phyloP scores from a whole-genome alignment of 2,888 invertebrate genomes.

The Melinaea menophilus region DNA sequence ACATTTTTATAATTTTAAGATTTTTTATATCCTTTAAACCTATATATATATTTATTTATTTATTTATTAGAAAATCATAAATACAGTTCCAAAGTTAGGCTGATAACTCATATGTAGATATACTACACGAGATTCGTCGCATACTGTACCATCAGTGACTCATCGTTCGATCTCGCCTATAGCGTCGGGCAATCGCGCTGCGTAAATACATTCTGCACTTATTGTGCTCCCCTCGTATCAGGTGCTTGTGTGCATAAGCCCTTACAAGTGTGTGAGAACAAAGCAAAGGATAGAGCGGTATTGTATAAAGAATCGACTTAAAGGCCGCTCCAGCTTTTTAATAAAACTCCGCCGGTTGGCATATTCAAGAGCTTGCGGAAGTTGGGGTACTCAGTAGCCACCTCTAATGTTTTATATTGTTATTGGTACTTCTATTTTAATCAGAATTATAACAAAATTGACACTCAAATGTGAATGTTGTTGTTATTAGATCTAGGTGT shows the following conservation, averaged over 20 bases:
- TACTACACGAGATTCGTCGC: conserved; percentile 18
- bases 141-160: conserved; percentile 24
- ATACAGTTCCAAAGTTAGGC: background rate
- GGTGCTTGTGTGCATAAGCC: conserved; percentile 62
- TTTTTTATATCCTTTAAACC: conserved; percentile 9
- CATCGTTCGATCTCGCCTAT: conserved; percentile 33
- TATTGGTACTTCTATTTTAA: conserved; percentile 15
- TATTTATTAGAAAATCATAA: too few relatives aligned
- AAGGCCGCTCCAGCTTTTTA: conserved; percentile 39
- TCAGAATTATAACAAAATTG: conserved; percentile 1
- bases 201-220: conserved; percentile 74
- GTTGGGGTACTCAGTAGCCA: conserved; percentile 25
- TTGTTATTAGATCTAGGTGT: too few relatives aligned
- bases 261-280: conserved; percentile 55
- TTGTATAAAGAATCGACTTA: conserved; percentile 39
- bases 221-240: conserved; percentile 64
- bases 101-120: conserved; percentile 6
- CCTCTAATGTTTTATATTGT: conserved; percentile 23
- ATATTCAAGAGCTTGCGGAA: conserved; percentile 39
- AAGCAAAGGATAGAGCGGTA: conserved; percentile 53
- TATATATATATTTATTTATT: background rate
- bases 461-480: background rate
- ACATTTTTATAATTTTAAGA: conserved; percentile 7
- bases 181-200: conserved; percentile 63
- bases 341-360: conserved; percentile 40